Percentiles rank a stretch among this genome's conserved stretches.
Conservation (phyloP, 2,113 vertebrate genomes). For the Apus apus region DNA sequence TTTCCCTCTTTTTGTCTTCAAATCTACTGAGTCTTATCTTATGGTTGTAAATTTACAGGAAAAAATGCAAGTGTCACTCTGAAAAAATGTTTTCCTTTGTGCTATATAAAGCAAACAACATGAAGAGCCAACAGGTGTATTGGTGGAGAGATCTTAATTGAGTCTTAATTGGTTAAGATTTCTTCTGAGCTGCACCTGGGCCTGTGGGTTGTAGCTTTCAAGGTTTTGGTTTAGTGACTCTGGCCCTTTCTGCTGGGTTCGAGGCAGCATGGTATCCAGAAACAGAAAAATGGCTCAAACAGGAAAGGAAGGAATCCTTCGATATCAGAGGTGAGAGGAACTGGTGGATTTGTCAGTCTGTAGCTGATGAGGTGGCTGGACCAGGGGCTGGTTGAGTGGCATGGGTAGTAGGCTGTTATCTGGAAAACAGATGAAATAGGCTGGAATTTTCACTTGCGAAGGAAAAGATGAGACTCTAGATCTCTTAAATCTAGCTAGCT, state of each 20-base stretch:
- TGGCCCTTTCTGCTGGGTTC: not conserved
- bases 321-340: not conserved
- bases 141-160: not conserved
- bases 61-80: not conserved
- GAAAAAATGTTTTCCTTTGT: not conserved
- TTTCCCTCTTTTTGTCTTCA: not conserved
- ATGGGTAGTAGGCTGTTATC: not conserved
- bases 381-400: not conserved
- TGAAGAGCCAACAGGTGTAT: not conserved
- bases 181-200: not conserved
- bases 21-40: not conserved
- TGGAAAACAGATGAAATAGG: not conserved
- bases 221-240: fast-evolving
- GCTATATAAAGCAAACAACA: not conserved
- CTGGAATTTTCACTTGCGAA: not conserved
- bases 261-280: fast-evolving
- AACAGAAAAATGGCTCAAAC: not conserved
- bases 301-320: not conserved
- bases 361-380: not conserved
- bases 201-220: fast-evolving
- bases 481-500: not conserved
- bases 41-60: not conserved
- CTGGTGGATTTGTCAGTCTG: not conserved
- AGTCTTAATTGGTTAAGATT: not conserved
- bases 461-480: not conserved